Percentiles rank a stretch among this genome's conserved stretches.
These are phyloP conservation scores for Nomada hirtipes DNA, from an alignment of 2,888 invertebrate genomes.

Conservation along the genomic window DNA sequence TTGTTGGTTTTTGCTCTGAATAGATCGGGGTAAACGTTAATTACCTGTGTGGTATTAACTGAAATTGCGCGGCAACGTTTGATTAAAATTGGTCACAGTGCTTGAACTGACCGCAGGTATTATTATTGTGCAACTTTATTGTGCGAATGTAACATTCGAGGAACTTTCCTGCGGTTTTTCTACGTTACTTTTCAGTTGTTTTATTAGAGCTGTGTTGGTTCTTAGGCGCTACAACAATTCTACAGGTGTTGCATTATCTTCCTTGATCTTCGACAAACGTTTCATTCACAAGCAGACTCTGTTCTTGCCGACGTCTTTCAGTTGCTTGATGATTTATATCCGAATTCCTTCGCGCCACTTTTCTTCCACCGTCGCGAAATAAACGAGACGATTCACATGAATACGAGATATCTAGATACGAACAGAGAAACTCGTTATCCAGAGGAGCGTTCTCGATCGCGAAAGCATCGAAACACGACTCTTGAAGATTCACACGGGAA, in stretches of 20 bases:
- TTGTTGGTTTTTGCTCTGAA: no score
- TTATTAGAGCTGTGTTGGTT: no score
- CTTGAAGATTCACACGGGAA: slow-evolving; percentile 31
- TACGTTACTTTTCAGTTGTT: no score
- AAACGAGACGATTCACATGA: slow-evolving; percentile 33
- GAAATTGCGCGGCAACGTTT: no score
- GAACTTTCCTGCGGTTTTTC: no score
- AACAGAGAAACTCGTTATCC: slow-evolving; percentile 43
- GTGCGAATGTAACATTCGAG: no score
- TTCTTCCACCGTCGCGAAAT: slow-evolving; percentile 28
- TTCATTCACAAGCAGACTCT: background rate
- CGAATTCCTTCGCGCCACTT: slow-evolving; percentile 8
- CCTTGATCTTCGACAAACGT: slow-evolving; percentile 1
- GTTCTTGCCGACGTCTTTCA: slow-evolving; percentile 1
- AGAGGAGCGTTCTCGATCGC: background rate
- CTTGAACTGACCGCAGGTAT: no score
- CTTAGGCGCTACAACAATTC: background rate
- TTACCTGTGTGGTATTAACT: no score
- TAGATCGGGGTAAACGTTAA: no score
- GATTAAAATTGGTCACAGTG: no score
- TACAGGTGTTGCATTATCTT: background rate
- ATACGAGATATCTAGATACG: slow-evolving; percentile 27
- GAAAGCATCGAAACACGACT: slow-evolving; percentile 24
- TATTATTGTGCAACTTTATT: no score
- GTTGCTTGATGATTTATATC: slow-evolving; percentile 20